A percentile compares a stretch with the other conserved stretches of the same genome.
These are phyloP conservation scores for Capitella teleta DNA, from an alignment of 1,140 invertebrate species.

Conservation along the genomic window DNA sequence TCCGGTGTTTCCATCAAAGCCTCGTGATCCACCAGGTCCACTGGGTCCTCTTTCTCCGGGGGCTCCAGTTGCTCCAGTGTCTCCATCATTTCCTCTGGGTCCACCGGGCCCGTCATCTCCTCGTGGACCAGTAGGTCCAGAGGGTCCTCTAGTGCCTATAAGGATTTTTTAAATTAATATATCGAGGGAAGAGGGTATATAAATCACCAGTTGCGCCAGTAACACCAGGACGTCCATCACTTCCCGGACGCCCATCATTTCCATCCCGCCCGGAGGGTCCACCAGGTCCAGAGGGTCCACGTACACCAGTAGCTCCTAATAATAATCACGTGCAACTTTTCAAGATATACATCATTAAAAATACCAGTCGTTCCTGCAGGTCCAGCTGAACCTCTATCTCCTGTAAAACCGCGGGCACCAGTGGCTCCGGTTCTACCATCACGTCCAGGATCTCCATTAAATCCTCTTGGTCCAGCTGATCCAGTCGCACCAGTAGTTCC, in stretches of 20 bases:
- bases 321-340: too few species aligned
- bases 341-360: too few species aligned
- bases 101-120: background rate
- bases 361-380: background rate
- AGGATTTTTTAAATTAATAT: too few species aligned
- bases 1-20: too few species aligned
- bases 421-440: too few species aligned
- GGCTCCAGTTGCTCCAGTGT: background rate
- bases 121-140: background rate
- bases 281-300: constrained; percentile 1
- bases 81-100: background rate
- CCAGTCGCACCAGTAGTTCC: background rate
- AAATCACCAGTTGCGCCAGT: too few species aligned
- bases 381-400: background rate
- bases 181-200: too few species aligned
- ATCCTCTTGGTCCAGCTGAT: too few species aligned
- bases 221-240: background rate
- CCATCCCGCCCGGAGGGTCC: constrained; percentile 10
- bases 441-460: too few species aligned
- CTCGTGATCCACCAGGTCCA: too few species aligned
- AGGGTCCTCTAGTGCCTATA: background rate
- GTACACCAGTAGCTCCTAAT: background rate
- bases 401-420: too few species aligned
- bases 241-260: background rate
- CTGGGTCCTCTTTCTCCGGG: background rate